phyloP scores from a whole-genome alignment of 2,113 vertebrate genomes.

The Odocoileus hemionus region DNA sequence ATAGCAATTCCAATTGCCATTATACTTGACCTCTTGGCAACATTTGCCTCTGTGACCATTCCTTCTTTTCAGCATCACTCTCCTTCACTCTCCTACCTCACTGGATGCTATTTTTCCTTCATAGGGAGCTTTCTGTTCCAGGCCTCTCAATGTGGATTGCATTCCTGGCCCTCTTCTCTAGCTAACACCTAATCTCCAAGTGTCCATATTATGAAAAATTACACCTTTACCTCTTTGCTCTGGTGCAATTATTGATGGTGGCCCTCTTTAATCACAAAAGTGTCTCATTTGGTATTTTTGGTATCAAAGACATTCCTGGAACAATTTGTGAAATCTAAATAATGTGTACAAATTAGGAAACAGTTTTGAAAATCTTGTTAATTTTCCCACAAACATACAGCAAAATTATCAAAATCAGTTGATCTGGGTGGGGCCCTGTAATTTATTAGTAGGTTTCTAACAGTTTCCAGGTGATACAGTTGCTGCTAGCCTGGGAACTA shows the following conservation, averaged over 20 bases:
- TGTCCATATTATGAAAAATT: not conserved
- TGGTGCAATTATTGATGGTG: not conserved
- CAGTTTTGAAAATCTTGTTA: not conserved
- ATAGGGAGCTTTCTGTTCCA: not conserved
- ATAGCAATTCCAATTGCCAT: not conserved
- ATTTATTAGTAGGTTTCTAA: not conserved
- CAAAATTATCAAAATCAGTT: not conserved
- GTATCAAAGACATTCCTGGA: not conserved
- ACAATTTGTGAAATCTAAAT: slow-evolving; percentile 2
- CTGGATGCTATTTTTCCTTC: not conserved
- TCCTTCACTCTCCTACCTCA: not conserved
- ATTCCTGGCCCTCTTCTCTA: not conserved
- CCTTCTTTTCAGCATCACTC: not conserved
- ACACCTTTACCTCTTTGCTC: not conserved
- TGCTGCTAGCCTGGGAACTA: not conserved
- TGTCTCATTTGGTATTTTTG: not conserved
- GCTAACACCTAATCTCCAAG: not conserved
- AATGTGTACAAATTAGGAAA: not conserved
- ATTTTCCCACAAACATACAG: not conserved
- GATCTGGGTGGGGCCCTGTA: not conserved
- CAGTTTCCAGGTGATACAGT: not conserved
- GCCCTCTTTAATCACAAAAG: not conserved
- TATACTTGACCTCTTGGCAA: not conserved
- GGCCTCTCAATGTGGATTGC: not conserved
- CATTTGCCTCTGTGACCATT: not conserved